Conservation (phyloP, 2,888 invertebrate species). For the Oxytorus armatus region DNA sequence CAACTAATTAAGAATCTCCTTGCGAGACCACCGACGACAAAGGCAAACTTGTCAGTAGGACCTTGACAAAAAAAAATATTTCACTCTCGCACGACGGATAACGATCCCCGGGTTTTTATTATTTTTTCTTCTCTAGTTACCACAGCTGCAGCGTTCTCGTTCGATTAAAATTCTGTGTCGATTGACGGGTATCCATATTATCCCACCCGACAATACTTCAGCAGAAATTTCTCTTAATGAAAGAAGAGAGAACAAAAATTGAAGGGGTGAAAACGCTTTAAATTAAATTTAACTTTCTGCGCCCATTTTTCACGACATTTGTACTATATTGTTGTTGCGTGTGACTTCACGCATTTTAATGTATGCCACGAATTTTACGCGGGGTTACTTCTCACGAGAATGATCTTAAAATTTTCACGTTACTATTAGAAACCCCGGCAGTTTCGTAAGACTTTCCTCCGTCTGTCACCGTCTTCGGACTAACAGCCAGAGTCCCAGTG, state of each 20-base stretch:
- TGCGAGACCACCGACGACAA: conserved; percentile 31
- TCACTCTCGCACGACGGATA: not conserved
- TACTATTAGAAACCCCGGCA: conserved; percentile 18
- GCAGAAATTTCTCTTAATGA: not conserved
- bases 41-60: conserved; percentile 40
- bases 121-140: not conserved
- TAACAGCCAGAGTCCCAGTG: conserved; percentile 1
- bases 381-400: not conserved
- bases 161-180: not conserved
- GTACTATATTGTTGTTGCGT: conserved; percentile 32
- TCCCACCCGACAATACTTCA: not conserved
- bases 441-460: conserved; percentile 20
- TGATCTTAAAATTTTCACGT: conserved; percentile 37
- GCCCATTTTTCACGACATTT: not conserved
- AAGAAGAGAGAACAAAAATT: conserved; percentile 20
- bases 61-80: conserved; percentile 36
- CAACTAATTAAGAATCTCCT: conserved; percentile 50
- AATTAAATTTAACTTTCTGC: conserved; percentile 4
- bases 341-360: no score
- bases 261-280: no score
- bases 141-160: not conserved
- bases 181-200: conserved; percentile 3
- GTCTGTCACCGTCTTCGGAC: not conserved
- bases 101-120: conserved; percentile 10
- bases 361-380: no score